These are phyloP conservation scores for Cephalopholis sonnerati DNA, from an alignment of 2,113 vertebrate species.

Conservation along the genomic window DNA sequence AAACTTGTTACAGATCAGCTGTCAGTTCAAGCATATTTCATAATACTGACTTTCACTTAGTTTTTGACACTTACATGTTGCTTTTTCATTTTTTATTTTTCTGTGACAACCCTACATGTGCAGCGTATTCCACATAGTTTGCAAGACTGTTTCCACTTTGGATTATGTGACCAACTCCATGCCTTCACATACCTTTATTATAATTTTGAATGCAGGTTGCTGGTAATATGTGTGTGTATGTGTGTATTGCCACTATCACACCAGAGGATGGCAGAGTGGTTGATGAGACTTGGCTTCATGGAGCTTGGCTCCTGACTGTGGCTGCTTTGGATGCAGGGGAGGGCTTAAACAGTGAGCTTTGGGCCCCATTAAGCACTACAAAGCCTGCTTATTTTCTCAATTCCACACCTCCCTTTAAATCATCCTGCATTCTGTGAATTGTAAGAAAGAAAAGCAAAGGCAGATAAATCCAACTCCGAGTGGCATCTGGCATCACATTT, in stretches of 20 bases:
- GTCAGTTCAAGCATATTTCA: too few species aligned
- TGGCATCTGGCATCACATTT: constrained; percentile 74
- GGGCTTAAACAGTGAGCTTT: constrained; percentile 77
- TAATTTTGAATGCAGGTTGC: constrained; percentile 2
- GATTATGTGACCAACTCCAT: not conserved
- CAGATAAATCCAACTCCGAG: constrained; percentile 77
- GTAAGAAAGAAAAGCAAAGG: constrained; percentile 74
- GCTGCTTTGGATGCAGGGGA: constrained; percentile 70
- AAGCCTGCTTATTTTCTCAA: constrained; percentile 79
- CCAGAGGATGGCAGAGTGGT: constrained; percentile 85
- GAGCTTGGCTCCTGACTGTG: constrained; percentile 64
- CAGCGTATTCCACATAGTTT: not conserved
- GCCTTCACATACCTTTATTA: not conserved
- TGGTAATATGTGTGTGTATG: constrained; percentile 15
- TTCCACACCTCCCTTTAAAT: constrained; percentile 83
- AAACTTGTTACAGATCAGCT: too few species aligned
- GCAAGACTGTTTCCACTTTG: not conserved
- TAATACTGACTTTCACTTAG: too few species aligned
- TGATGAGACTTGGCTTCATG: constrained; percentile 75
- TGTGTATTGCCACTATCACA: constrained; percentile 78
- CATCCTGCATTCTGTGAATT: constrained; percentile 76
- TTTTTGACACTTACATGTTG: too few species aligned
- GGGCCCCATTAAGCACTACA: constrained; percentile 77
- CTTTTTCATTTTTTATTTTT: not conserved
- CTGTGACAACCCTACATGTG: not conserved